These are phyloP conservation scores for Burhinus bistriatus DNA, from an alignment of 2,113 vertebrate species.

Conservation along the genomic window DNA sequence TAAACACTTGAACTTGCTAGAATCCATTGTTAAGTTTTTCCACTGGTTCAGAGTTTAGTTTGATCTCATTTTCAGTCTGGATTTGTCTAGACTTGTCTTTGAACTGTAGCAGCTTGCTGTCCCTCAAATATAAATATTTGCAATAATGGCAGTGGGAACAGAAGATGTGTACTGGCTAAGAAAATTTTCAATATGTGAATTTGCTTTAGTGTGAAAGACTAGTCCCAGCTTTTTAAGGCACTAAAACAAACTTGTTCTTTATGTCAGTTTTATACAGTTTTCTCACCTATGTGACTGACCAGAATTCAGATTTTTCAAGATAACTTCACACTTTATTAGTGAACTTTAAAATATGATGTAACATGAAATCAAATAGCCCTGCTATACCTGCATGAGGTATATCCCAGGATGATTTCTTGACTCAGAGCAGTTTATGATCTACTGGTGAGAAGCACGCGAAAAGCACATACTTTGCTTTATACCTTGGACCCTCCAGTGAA, in stretches of 20 bases:
- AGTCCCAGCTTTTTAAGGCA: background rate
- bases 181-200: background rate
- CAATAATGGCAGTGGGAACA: background rate
- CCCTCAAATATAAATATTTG: constrained; percentile 34
- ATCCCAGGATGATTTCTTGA: background rate
- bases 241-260: background rate
- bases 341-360: background rate
- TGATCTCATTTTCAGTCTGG: background rate
- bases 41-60: constrained; percentile 20
- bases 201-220: background rate
- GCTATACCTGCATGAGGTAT: background rate
- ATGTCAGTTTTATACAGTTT: background rate
- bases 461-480: background rate
- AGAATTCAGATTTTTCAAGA: background rate
- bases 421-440: background rate
- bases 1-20: background rate
- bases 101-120: background rate
- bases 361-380: background rate
- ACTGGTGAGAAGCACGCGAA: background rate
- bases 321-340: background rate
- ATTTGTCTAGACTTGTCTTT: background rate
- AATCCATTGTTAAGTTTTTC: background rate
- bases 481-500: background rate
- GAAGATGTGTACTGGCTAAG: background rate
- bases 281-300: background rate